Evolutionary conservation across 2,113 vertebrate species (phyloP).

Genomic region (Axis porcinus): DNA sequence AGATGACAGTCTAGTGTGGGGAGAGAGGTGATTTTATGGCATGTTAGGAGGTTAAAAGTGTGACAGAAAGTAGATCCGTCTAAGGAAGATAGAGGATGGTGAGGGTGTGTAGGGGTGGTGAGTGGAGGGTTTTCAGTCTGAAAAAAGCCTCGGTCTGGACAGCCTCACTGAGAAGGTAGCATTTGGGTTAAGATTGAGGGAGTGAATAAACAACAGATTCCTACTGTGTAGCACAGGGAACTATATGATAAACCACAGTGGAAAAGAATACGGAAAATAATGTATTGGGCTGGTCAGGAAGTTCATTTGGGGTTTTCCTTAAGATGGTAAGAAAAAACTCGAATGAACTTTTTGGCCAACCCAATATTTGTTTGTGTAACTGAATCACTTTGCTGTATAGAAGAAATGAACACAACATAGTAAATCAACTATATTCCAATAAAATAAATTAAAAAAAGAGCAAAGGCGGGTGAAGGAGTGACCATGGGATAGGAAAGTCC

Average conservation of each 20-base stretch:
- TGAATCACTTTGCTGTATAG: neutral
- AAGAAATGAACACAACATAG: neutral
- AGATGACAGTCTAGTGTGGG: neutral
- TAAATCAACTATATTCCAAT: neutral
- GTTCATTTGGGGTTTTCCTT: neutral
- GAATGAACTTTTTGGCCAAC: neutral
- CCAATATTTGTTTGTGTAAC: neutral
- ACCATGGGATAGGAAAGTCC: neutral
- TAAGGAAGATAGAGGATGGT: neutral
- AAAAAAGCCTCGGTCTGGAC: neutral
- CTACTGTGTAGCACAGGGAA: neutral
- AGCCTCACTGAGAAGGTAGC: neutral
- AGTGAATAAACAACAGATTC: neutral
- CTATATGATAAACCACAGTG: neutral
- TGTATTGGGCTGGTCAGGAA: neutral
- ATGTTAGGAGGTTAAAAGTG: neutral
- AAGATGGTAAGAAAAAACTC: neutral
- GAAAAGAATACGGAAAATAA: neutral
- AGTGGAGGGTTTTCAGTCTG: neutral
- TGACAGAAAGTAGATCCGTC: neutral
- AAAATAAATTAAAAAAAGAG: neutral
- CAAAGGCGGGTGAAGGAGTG: neutral
- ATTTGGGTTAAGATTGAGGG: neutral
- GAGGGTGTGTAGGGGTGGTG: neutral
- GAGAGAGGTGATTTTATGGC: neutral